Base-by-base conservation (phyloP, 1,140 invertebrate genomes). In the Camponotus pennsylvanicus region DNA sequence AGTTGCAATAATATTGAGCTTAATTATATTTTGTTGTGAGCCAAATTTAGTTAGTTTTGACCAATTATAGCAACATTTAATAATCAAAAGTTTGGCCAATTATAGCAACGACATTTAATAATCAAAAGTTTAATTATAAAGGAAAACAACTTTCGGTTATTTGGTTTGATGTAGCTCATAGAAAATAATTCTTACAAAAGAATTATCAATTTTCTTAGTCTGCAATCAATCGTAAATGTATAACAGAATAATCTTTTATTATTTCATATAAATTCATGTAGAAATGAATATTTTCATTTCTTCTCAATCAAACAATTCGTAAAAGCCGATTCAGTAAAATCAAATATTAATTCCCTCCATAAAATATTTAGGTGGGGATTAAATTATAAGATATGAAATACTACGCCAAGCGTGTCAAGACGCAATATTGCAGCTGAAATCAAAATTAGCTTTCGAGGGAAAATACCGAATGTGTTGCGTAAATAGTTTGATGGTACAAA, bases 361-460 rank as follows among this genome's bases (percentile, higher is more conserved):
- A 34, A 73, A 59, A 45, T 71, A 11, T 4, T 11, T 27, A 27
- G 27, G 27, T 27, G 27, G 27, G 27, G 27, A 27, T 27, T 27
- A 27, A 82, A 59, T 69, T 80, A 71, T 32, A 15, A 71, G 4
- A 11, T 73, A 73, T 32, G 40, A 82, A 71, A 82, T 82, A 61
- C 59, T 82, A 82, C 4, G 15, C 78, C 37, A 42, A 71, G 37
- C 49, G 18, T 82, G 37, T 80, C 52, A 34, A 82, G 79, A 73
- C 79, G 79, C 67, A 82, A 82, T 82, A 82, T 82, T 82, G 67
- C 79, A 71, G 79, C 79, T 82, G 67, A 82, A 82, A 82, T 67
- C 79, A 82, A 82, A 82, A 82, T 82, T 82, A 82, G 79, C 79
- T 82, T 82, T 57, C 40, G 40, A 27, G 34, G 67, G 13, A 52